These are phyloP conservation scores for Lucifuga dentata DNA, from an alignment of 2,113 vertebrate species.

Conservation along the genomic window DNA sequence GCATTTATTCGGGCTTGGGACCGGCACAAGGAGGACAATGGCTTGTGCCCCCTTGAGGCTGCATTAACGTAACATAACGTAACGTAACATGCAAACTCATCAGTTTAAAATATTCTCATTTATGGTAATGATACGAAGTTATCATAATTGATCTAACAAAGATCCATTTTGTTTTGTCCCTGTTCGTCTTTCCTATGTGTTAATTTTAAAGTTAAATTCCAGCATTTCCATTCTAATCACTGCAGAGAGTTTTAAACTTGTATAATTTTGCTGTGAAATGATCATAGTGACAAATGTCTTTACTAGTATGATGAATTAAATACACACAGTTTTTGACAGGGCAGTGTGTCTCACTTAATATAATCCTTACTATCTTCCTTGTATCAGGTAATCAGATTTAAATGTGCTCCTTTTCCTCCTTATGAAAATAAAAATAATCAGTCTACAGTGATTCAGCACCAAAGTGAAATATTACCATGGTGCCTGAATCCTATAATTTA, in stretches of 20 bases:
- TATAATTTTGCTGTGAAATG: constrained; percentile 7
- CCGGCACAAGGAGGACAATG: no score
- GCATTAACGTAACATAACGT: no score
- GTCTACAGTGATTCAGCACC: constrained; percentile 18
- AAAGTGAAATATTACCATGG: constrained; percentile 16
- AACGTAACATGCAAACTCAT: no score
- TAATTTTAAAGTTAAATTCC: neutral
- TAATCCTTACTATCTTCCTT: constrained; percentile 39
- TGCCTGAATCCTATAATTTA: neutral
- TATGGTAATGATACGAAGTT: no score
- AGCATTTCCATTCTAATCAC: constrained; percentile 1
- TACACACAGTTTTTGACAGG: constrained; percentile 38
- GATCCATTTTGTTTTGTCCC: no score
- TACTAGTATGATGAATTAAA: constrained; percentile 48
- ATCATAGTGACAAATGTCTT: constrained; percentile 46
- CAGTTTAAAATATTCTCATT: no score
- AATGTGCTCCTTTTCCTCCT: constrained; percentile 9
- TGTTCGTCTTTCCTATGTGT: no score
- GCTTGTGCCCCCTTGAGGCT: no score
- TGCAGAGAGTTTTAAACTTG: constrained; percentile 24
- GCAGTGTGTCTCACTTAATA: constrained; percentile 40
- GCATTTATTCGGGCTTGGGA: no score
- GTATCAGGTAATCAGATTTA: constrained; percentile 28
- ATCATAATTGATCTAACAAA: no score
- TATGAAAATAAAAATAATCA: constrained; percentile 28